Base-by-base conservation (phyloP, 2,797 vertebrate species). In the Alca torda region DNA sequence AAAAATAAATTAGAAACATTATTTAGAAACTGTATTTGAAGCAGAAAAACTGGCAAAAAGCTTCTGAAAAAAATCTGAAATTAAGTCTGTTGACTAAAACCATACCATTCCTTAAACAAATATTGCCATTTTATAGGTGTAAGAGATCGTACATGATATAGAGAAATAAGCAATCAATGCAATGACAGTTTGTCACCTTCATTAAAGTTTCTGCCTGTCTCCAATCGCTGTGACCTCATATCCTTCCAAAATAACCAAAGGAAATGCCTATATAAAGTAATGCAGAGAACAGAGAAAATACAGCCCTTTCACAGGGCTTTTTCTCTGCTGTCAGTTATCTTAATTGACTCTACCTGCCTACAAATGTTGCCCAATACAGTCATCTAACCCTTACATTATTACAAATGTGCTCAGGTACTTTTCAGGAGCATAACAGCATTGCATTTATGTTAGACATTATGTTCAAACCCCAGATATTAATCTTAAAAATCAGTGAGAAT, bases 161-260 rank as follows among this genome's bases (percentile, higher is more conserved):
- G 72, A 96, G 85, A 83, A 89, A 57, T 51, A 37, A 51, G 53
- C 39, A 59, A 48, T 61, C 72, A 59, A 26, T 72, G 78, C 68
- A 70, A 5, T 26, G 75, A 77, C 51, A 87, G 46, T 64, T 78
- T 73, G 69, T 70, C 82, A 91, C n/a, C 57, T 69, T 60, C 88
- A n/a, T n/a, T 70, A 48, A 85, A 30, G 84, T 70, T 84, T 41
- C 75, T 70, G 92, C 68, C 83, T 95, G 56, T 72, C 69, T 30
- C n/a, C 26, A 76, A 39, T 92, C 81, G 63, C 91, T n/a, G 89
- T 87, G 87, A 89, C 61, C 59, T 91, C 87, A 78, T 68, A 79
- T 77, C 86, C 90, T 93, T 83, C 94, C 76, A 76, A 30, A 54
- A 68, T 43, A 84, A 69, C 72, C 74, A 4, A 51, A 87, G 93